Evolutionary conservation across 64 coral and sea anemone genomes (phyloP), one percentile per base, ranked within the genome.

Genomic region (Montipora sp.): DNA sequence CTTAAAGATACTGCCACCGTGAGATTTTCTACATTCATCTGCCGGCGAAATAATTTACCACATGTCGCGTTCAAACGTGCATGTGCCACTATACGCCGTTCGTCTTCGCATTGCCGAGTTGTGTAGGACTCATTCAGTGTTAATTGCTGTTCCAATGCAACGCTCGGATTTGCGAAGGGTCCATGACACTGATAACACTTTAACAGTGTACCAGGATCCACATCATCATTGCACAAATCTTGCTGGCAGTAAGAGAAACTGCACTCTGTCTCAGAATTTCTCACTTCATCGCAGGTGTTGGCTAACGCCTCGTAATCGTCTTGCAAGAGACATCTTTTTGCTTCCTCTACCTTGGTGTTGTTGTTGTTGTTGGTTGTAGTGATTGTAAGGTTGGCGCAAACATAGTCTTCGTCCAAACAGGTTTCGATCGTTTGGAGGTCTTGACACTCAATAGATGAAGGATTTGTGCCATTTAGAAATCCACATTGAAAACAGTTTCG

Each of bases 401-500:
- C 43, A 7, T 36, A 58, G 8, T 61, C 10, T 21, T 16, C 53
- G 59, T 13, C 57, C 7, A 18, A 2, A 23, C 80, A 82, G 3
- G 10, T 82, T 9, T 14, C 2, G 16, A 10, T 82, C 4, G 27
- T 22, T 65, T 82, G 57, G 44, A 36, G 27, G 12, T 58, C 9
- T 13, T 6, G 7, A 57, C 80, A 82, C 80, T 82, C 21, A 18
- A 23, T 24, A 14, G 80, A 14, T 4, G 80, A 16, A 61, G 59
- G 61, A 13, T 60, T 23, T 23, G 59, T 53, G 3, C 23, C 58
- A 61, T 11, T 23, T 22, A 21, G 11, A 45, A 13, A 16, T 82
- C 22, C 50, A 46, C 80, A 82, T 51, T 27, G 59, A 57, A 46
- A 82, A n/a, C 80, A 82, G 23, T 61, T 12, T 14, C 36, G 80